Conservation (phyloP, 2,797 vertebrate species). For the Acridotheres tristis region DNA sequence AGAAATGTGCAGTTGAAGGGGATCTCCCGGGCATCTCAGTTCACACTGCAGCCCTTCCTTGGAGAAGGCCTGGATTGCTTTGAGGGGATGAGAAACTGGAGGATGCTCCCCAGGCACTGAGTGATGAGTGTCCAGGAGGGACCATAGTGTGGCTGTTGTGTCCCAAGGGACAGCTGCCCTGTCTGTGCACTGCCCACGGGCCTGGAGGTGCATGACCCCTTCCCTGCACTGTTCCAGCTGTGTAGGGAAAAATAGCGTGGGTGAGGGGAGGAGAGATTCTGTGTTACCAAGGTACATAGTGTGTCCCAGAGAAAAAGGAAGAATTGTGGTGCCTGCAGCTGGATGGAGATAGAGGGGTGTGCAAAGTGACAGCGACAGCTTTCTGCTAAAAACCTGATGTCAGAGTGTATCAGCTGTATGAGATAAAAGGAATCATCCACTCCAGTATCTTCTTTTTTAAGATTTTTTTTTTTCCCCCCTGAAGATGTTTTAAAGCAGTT, state of each 20-base stretch:
- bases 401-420: not conserved
- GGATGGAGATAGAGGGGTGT: not conserved
- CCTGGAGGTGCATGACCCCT: fast-evolving
- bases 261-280: not conserved
- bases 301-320: not conserved
- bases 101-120: not conserved
- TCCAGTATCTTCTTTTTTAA: not conserved
- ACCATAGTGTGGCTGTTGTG: not conserved
- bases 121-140: too few species aligned
- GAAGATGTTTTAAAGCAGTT: not conserved
- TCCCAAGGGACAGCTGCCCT: not conserved
- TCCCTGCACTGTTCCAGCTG: not conserved
- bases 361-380: not conserved
- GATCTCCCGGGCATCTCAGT: not conserved
- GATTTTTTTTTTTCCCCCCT: not conserved
- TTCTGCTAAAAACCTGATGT: not conserved
- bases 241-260: not conserved
- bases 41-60: not conserved
- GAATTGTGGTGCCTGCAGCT: not conserved
- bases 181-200: fast-evolving
- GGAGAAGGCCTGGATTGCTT: not conserved
- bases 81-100: not conserved
- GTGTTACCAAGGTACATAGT: not conserved
- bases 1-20: not conserved
- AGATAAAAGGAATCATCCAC: not conserved